phyloP scores from a whole-genome alignment of 2,113 vertebrate genomes.

The Sinocyclocheilus grahami region DNA sequence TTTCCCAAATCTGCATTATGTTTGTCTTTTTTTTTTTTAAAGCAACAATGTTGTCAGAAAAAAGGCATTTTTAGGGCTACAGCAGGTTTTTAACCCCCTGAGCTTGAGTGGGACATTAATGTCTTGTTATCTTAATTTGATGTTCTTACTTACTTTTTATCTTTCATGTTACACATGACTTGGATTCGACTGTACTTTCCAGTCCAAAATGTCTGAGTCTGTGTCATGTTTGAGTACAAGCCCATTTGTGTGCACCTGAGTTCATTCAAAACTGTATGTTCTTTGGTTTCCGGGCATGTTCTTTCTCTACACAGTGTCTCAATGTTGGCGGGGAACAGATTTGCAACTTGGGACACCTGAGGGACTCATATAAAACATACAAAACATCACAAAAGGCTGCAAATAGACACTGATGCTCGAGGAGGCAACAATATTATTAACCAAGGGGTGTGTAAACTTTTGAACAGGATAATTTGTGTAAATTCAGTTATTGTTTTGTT shows the following conservation, averaged over 20 bases:
- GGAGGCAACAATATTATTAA: not conserved
- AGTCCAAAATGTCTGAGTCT: no score
- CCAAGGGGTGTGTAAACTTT: not conserved
- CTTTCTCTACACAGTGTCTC: not conserved
- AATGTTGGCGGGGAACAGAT: not conserved
- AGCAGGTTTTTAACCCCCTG: not conserved
- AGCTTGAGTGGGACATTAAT: no score
- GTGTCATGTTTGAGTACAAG: no score
- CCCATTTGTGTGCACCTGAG: no score
- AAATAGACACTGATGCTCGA: not conserved
- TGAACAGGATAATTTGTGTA: not conserved
- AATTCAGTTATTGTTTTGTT: not conserved
- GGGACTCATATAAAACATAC: not conserved
- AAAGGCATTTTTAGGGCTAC: not conserved
- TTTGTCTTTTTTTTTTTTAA: no score
- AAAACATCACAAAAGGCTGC: not conserved
- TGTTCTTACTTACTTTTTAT: no score
- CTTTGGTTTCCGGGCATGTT: not conserved
- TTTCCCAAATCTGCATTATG: not conserved
- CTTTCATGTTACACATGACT: no score
- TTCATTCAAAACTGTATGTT: not conserved
- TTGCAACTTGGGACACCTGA: not conserved
- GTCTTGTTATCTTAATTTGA: no score
- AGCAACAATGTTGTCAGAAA: no score
- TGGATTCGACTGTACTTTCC: no score